Percentiles rank a stretch among this genome's conserved stretches.
Conservation (phyloP, 2,888 invertebrate species). For the Phlogophora meticulosa region DNA sequence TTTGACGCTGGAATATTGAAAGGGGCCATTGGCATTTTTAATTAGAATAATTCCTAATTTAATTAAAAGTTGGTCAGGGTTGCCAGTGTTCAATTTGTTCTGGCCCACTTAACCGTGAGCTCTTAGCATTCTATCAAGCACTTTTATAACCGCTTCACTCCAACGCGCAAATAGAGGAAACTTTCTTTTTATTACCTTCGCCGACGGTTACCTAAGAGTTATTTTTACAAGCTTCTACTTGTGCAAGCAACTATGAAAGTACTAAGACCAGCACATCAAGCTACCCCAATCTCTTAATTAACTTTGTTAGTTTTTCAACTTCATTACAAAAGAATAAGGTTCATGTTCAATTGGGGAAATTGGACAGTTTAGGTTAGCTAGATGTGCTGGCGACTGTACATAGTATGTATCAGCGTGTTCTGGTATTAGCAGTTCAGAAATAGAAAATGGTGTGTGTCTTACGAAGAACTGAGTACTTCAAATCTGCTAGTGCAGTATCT, state of each 20-base stretch:
- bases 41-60: constrained; percentile 67
- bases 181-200: constrained; percentile 53
- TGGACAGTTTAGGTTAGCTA: too few relatives aligned
- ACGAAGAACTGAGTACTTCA: too few relatives aligned
- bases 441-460: not conserved
- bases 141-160: constrained; percentile 50
- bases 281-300: too few relatives aligned
- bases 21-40: constrained; percentile 59
- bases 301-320: too few relatives aligned
- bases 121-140: constrained; percentile 45
- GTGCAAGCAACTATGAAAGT: too few relatives aligned
- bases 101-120: constrained; percentile 44
- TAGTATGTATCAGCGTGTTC: constrained; percentile 8
- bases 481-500: too few relatives aligned
- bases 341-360: too few relatives aligned
- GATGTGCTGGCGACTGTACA: too few relatives aligned
- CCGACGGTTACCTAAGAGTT: constrained; percentile 25
- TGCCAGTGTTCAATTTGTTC: constrained; percentile 47
- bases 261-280: too few relatives aligned
- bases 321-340: too few relatives aligned
- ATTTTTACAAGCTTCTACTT: constrained; percentile 30
- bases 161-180: constrained; percentile 44
- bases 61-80: constrained; percentile 65
- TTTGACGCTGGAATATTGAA: constrained; percentile 53
- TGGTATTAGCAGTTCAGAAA: constrained; percentile 8